A percentile compares a stretch with the other conserved stretches of the same genome.
Evolutionary conservation across 2,113 vertebrate genomes (phyloP).

Genomic region (Myxocyprinus asiaticus): DNA sequence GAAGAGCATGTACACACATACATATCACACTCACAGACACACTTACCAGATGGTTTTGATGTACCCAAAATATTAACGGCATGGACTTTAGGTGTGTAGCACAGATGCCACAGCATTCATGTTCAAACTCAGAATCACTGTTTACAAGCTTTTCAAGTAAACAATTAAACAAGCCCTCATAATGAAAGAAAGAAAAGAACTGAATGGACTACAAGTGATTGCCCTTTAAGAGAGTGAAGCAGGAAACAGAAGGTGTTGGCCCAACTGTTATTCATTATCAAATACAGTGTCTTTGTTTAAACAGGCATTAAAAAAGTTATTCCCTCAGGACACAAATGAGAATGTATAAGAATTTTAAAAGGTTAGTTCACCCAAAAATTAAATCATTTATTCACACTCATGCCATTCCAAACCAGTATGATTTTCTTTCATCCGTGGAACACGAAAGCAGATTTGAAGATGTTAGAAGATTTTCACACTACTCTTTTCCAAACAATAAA

Average conservation of each 20-base stretch:
- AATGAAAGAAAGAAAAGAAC: no score
- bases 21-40: background rate
- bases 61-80: background rate
- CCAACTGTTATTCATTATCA: constrained; percentile 7
- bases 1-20: constrained; percentile 5
- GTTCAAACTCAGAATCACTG: background rate
- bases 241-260: background rate
- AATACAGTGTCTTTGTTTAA: background rate
- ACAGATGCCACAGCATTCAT: background rate
- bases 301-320: background rate
- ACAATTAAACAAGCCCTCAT: background rate
- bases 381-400: no score
- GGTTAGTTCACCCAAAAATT: no score
- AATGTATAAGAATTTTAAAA: no score
- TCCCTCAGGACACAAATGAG: no score
- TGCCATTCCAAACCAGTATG: no score
- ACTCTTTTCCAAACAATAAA: no score
- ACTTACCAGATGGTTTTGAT: background rate
- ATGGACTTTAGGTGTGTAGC: background rate
- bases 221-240: no score
- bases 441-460: background rate
- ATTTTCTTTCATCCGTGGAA: background rate
- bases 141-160: background rate
- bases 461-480: background rate
- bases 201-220: no score